Conservation (phyloP, 2,888 invertebrate genomes). For the Rhagonycha fulva region DNA sequence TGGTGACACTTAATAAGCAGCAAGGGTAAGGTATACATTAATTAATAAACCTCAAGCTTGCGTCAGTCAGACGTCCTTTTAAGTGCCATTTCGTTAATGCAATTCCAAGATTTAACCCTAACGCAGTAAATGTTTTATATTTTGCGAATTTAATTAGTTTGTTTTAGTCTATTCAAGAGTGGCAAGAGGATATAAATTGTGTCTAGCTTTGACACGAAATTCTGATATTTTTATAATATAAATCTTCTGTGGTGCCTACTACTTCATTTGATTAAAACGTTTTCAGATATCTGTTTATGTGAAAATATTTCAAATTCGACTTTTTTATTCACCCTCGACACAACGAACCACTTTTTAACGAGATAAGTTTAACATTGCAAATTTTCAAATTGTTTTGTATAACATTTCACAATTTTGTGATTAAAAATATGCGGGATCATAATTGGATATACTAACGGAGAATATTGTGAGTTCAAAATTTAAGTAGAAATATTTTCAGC, state of each 20-base stretch:
- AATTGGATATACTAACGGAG: background rate
- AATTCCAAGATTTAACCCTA: background rate
- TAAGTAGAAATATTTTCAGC: background rate
- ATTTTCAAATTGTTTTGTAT: background rate
- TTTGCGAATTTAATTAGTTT: background rate
- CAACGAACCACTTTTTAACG: background rate
- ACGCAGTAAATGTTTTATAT: background rate
- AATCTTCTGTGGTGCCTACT: background rate
- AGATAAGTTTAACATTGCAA: background rate
- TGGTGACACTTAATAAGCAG: constrained; percentile 17
- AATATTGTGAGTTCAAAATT: background rate
- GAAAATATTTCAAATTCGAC: background rate
- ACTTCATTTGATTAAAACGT: background rate
- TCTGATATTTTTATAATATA: background rate
- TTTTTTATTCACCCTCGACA: background rate
- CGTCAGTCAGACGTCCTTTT: constrained; percentile 17
- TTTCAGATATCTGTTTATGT: background rate
- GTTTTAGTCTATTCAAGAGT: background rate
- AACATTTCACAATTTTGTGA: background rate
- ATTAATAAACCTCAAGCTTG: constrained; percentile 21
- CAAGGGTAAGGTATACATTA: constrained; percentile 18
- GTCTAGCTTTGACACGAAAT: background rate
- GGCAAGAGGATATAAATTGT: background rate
- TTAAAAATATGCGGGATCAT: background rate
- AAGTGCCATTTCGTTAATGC: background rate